Evolutionary conservation across 2,888 invertebrate genomes (phyloP).

Genomic region (Nomada ruficornis): DNA sequence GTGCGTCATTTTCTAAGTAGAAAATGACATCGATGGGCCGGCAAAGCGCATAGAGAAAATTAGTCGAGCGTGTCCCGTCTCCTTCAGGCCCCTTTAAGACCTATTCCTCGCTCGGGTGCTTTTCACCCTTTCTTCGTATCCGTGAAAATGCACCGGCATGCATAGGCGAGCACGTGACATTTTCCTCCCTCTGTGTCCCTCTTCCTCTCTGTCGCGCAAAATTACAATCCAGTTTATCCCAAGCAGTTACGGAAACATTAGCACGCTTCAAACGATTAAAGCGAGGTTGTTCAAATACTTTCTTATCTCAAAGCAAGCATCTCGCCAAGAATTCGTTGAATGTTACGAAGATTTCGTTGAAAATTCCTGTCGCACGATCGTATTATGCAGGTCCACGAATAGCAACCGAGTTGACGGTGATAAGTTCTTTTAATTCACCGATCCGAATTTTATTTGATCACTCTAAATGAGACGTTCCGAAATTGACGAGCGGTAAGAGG

Average conservation of each 20-base stretch:
- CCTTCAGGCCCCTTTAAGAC: slow-evolving; percentile 53
- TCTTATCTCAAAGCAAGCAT: too few relatives aligned
- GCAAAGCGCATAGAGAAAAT: slow-evolving; percentile 68
- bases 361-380: slow-evolving; percentile 35
- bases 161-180: slow-evolving; percentile 63
- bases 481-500: slow-evolving; percentile 24
- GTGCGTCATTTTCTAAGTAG: slow-evolving; percentile 40
- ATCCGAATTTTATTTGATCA: slow-evolving; percentile 9
- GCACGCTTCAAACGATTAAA: background rate
- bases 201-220: background rate
- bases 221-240: slow-evolving; percentile 7
- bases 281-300: too few relatives aligned
- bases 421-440: slow-evolving; percentile 22
- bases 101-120: slow-evolving; percentile 40
- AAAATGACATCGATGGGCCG: slow-evolving; percentile 66
- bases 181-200: slow-evolving; percentile 9
- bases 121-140: slow-evolving; percentile 54
- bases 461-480: slow-evolving; percentile 13
- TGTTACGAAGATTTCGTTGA: slow-evolving; percentile 37
- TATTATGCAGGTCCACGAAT: slow-evolving; percentile 48
- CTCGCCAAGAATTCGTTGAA: slow-evolving; percentile 3
- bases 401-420: slow-evolving; percentile 42
- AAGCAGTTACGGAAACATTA: background rate
- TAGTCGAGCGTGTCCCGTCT: slow-evolving; percentile 69
- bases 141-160: slow-evolving; percentile 71